These are phyloP conservation scores for Lycophotia porphyrea DNA, from an alignment of 2,888 invertebrate genomes.

Conservation along the genomic window DNA sequence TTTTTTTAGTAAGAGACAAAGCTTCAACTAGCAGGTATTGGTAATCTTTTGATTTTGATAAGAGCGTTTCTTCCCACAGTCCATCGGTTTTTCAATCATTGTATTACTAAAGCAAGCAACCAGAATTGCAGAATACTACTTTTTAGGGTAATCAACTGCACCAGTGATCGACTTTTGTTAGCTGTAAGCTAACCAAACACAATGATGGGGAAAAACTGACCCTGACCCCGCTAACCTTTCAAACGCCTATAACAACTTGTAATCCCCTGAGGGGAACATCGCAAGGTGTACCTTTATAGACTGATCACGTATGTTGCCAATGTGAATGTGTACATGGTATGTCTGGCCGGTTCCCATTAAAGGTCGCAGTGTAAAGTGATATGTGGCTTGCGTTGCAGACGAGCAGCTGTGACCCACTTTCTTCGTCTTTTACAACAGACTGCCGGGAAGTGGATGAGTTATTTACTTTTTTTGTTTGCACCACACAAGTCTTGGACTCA, in stretches of 20 bases:
- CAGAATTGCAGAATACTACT: not conserved
- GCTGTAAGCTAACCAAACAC: not conserved
- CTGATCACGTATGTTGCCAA: conserved; percentile 12
- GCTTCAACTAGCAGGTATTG: no score
- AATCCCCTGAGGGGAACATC: conserved; percentile 7
- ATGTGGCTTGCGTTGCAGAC: conserved; percentile 46
- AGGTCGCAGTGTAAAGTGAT: conserved; percentile 59
- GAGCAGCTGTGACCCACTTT: conserved; percentile 63
- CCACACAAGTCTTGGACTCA: not conserved
- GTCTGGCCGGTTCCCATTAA: conserved; percentile 61
- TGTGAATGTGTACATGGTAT: conserved; percentile 26
- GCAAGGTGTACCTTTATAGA: conserved; percentile 38
- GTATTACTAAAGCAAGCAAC: not conserved
- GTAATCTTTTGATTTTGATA: not conserved
- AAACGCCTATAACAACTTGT: conserved; percentile 1
- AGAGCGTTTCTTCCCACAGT: not conserved
- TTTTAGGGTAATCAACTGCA: not conserved
- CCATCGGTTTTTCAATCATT: not conserved
- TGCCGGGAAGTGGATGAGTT: conserved; percentile 45
- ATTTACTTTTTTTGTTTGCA: conserved; percentile 29
- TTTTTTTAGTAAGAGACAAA: not conserved
- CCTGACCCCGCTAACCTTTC: conserved; percentile 21
- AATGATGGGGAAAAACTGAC: conserved; percentile 10
- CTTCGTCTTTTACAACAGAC: conserved; percentile 50
- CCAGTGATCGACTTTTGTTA: not conserved